Percentiles rank a stretch among this genome's conserved stretches.
Conservation (phyloP, 2,888 invertebrate genomes). For the Nemotelus pantherinus region DNA sequence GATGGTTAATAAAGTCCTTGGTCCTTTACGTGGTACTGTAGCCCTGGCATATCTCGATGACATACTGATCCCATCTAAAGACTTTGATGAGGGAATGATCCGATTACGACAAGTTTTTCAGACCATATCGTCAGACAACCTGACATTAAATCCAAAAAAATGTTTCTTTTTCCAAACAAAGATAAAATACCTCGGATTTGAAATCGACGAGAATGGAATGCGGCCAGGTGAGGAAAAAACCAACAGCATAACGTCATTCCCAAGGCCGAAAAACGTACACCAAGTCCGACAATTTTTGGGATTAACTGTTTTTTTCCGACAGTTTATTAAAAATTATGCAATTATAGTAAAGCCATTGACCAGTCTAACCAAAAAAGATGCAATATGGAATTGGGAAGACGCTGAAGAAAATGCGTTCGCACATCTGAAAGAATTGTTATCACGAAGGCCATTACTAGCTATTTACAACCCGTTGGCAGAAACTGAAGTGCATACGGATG, state of each 20-base stretch:
- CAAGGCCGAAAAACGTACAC: not conserved
- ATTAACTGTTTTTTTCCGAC: constrained; percentile 8
- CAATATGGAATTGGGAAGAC: not conserved
- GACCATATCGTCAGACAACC: constrained; percentile 22
- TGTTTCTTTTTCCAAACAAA: constrained; percentile 52
- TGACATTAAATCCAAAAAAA: constrained; percentile 46
- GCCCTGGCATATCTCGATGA: constrained; percentile 55
- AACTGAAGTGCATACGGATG: constrained; percentile 57
- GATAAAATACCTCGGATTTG: constrained; percentile 53
- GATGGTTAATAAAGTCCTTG: constrained; percentile 45
- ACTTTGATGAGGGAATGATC: constrained; percentile 47
- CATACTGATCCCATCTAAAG: constrained; percentile 52
- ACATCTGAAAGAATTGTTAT: not conserved
- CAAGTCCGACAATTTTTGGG: constrained; percentile 28
- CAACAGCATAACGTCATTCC: not conserved
- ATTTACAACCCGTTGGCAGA: not conserved
- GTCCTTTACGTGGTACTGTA: constrained; percentile 31
- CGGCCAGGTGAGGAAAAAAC: not conserved
- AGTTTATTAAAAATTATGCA: constrained; percentile 29
- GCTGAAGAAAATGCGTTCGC: not conserved
- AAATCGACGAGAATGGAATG: constrained; percentile 2
- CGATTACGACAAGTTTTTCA: constrained; percentile 19
- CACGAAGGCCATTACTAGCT: not conserved
- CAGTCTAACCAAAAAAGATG: constrained; percentile 3
- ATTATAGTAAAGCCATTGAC: constrained; percentile 50